These are phyloP conservation scores for Microcebus tavaratra DNA, from an alignment of 2,113 vertebrate genomes.

Conservation along the genomic window DNA sequence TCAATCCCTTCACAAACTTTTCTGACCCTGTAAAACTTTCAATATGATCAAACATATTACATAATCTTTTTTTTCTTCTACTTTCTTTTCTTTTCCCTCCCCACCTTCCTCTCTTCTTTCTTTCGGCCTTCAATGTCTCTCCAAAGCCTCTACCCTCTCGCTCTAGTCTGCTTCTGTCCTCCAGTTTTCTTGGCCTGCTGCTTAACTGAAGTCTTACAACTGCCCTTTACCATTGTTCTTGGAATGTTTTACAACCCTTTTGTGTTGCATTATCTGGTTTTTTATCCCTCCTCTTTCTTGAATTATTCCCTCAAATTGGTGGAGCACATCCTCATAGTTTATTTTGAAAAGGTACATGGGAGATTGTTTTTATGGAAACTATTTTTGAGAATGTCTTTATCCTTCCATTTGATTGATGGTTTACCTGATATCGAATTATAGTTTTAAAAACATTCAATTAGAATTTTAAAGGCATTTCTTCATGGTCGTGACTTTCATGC, in stretches of 20 bases:
- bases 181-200: background rate
- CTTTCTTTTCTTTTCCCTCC: background rate
- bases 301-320: background rate
- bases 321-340: background rate
- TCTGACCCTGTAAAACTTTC: background rate
- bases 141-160: background rate
- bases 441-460: background rate
- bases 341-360: background rate
- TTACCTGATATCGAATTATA: background rate
- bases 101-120: background rate
- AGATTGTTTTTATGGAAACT: background rate
- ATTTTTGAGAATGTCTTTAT: background rate
- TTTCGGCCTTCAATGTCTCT: background rate
- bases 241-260: background rate
- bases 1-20: background rate
- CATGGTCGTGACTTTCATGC: background rate
- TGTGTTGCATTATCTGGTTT: background rate
- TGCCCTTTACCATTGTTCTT: background rate
- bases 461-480: slow-evolving; percentile 25
- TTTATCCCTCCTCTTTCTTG: background rate
- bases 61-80: background rate
- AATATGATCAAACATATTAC: background rate
- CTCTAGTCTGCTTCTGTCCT: background rate
- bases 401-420: background rate
- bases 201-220: background rate